phyloP scores from a whole-genome alignment of 2,888 invertebrate genomes.

The Ophion ventricosus region DNA sequence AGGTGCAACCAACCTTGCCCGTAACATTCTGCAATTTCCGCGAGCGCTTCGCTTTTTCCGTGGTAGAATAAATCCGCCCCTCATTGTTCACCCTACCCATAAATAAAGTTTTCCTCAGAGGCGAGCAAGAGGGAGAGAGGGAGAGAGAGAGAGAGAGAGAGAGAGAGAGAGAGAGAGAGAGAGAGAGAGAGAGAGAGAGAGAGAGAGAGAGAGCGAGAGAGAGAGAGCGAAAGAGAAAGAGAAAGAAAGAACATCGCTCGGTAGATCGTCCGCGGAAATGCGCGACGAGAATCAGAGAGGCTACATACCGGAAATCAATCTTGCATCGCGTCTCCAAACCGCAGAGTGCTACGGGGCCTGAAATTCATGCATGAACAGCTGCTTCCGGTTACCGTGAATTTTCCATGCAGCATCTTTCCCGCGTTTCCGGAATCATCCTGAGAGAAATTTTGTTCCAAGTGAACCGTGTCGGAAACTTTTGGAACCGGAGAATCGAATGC shows the following conservation, averaged over 20 bases:
- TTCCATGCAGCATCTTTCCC: conserved; percentile 6
- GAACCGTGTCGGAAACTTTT: background rate
- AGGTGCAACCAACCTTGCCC: conserved; percentile 3
- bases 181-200: background rate
- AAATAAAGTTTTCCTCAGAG: conserved; percentile 20
- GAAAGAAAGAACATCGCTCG: background rate
- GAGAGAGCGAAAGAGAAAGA: background rate
- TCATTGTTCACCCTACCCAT: conserved; percentile 13
- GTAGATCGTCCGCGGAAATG: background rate
- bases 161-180: background rate
- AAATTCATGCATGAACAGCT: conserved; percentile 14
- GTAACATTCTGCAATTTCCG: conserved; percentile 6
- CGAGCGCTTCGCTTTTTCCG: conserved; percentile 4
- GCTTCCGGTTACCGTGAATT: conserved; percentile 15
- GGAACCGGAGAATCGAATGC: background rate
- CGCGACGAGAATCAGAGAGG: conserved; percentile 17
- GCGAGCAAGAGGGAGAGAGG: background rate
- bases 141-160: background rate
- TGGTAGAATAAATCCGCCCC: conserved; percentile 21
- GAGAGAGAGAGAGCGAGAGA: background rate
- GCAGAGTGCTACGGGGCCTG: background rate
- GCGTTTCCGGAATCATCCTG: background rate
- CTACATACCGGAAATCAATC: conserved; percentile 21
- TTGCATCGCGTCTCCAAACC: conserved; percentile 16
- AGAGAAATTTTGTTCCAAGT: background rate